These are phyloP conservation scores for Semnopithecus entellus DNA, from an alignment of 2,113 vertebrate genomes.

Conservation along the genomic window DNA sequence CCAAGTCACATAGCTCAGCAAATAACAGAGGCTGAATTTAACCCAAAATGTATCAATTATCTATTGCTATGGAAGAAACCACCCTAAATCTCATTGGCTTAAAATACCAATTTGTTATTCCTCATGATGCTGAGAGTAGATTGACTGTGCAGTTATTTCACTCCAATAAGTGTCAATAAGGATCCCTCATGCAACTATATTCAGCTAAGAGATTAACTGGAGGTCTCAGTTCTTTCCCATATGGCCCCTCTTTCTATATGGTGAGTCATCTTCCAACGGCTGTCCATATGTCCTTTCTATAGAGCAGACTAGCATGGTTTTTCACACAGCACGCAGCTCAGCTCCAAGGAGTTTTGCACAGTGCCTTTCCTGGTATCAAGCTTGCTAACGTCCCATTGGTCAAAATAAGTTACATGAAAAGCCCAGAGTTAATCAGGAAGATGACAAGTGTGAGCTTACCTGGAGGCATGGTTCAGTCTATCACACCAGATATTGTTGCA, in stretches of 20 bases:
- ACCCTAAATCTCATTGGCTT: neutral
- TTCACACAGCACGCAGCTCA: neutral
- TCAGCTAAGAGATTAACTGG: neutral
- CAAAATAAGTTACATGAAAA: neutral
- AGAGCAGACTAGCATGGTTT: neutral
- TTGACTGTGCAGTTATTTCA: neutral
- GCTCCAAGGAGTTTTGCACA: neutral
- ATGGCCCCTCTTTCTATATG: neutral
- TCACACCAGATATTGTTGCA: neutral
- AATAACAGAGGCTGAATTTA: neutral
- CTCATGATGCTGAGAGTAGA: neutral
- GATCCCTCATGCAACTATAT: neutral
- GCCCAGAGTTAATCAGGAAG: neutral
- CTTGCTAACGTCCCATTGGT: neutral
- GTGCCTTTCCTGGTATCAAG: neutral
- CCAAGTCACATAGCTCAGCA: neutral
- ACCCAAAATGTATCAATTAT: neutral
- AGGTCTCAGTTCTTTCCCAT: neutral
- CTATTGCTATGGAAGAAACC: neutral
- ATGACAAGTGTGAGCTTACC: neutral
- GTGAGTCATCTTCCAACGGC: too few species aligned
- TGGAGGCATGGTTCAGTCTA: neutral
- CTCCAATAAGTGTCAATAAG: neutral
- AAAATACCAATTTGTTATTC: neutral
- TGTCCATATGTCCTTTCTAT: neutral